A percentile compares a stretch with the other conserved stretches of the same genome.
Conservation (phyloP, 2,797 vertebrate species). For the Myripristis murdjan region DNA sequence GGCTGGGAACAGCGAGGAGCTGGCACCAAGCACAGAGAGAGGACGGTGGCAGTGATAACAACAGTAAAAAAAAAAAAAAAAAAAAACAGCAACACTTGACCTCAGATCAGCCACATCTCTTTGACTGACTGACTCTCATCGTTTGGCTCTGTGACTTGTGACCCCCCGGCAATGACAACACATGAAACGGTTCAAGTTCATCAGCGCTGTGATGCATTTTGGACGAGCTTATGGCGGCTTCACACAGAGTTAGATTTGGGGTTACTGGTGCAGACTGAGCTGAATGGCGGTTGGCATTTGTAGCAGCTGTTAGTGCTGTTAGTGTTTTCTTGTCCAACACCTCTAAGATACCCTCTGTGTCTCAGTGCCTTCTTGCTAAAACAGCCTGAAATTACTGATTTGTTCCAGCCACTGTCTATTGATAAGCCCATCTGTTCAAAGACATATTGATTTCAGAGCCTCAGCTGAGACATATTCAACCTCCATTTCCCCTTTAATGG, state of each 20-base stretch:
- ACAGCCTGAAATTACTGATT: slow-evolving; percentile 50
- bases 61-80: slow-evolving; percentile 3
- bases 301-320: slow-evolving; percentile 27
- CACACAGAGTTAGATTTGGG: background rate
- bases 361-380: slow-evolving; percentile 48
- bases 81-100: too few species aligned
- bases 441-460: slow-evolving; percentile 71
- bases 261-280: slow-evolving; percentile 23
- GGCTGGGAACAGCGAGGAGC: slow-evolving; percentile 12
- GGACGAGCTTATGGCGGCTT: slow-evolving; percentile 4
- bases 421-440: slow-evolving; percentile 79
- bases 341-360: slow-evolving; percentile 20
- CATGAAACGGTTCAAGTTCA: slow-evolving; percentile 20
- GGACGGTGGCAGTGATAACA: slow-evolving; percentile 11
- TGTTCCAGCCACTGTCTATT: slow-evolving; percentile 65
- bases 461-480: slow-evolving; percentile 74
- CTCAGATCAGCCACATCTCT: slow-evolving; percentile 17
- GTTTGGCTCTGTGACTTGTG: slow-evolving; percentile 34
- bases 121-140: slow-evolving; percentile 39
- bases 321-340: slow-evolving; percentile 32
- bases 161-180: slow-evolving; percentile 4
- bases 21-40: slow-evolving; percentile 1
- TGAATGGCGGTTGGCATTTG: slow-evolving; percentile 53
- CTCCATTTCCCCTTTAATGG: slow-evolving; percentile 79
- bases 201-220: slow-evolving; percentile 11